Evolutionary conservation across 2,888 invertebrate species (phyloP).

Genomic region (Frankliniella intonsa): DNA sequence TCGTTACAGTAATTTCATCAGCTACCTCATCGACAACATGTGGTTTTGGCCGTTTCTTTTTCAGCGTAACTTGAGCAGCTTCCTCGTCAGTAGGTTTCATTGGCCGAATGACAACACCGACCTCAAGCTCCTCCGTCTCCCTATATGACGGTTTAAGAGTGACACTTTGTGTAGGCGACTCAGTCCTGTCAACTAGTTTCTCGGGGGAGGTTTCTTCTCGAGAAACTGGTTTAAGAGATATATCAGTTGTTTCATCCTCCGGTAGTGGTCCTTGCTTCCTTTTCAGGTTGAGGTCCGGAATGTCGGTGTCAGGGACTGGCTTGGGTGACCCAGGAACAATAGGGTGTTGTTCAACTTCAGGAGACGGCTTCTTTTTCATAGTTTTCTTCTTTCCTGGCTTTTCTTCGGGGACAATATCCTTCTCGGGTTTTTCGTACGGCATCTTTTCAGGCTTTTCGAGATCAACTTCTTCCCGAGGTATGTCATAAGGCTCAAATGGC

Average conservation of each 20-base stretch:
- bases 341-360: slow-evolving; percentile 27
- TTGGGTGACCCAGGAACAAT: not conserved
- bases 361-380: slow-evolving; percentile 29
- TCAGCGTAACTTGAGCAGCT: slow-evolving; percentile 35
- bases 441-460: slow-evolving; percentile 32
- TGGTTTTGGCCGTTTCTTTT: slow-evolving; percentile 34
- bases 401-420: slow-evolving; percentile 28
- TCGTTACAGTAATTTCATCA: slow-evolving; percentile 40
- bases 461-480: slow-evolving; percentile 34
- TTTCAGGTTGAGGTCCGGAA: not conserved
- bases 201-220: slow-evolving; percentile 37
- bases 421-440: slow-evolving; percentile 26
- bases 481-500: slow-evolving; percentile 36
- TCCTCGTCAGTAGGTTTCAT: slow-evolving; percentile 30
- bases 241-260: slow-evolving; percentile 35
- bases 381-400: slow-evolving; percentile 13
- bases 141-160: no score
- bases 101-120: not conserved
- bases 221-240: slow-evolving; percentile 35
- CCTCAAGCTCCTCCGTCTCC: no score
- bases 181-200: slow-evolving; percentile 39
- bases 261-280: slow-evolving; percentile 11
- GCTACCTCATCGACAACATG: slow-evolving; percentile 39
- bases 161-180: slow-evolving; percentile 30
- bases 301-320: not conserved